A percentile compares a stretch with the other conserved stretches of the same genome.
These are phyloP conservation scores for Geodia barretti DNA, from an alignment of 37 sponge, comb jelly and placozoan genomes.

Conservation along the genomic window DNA sequence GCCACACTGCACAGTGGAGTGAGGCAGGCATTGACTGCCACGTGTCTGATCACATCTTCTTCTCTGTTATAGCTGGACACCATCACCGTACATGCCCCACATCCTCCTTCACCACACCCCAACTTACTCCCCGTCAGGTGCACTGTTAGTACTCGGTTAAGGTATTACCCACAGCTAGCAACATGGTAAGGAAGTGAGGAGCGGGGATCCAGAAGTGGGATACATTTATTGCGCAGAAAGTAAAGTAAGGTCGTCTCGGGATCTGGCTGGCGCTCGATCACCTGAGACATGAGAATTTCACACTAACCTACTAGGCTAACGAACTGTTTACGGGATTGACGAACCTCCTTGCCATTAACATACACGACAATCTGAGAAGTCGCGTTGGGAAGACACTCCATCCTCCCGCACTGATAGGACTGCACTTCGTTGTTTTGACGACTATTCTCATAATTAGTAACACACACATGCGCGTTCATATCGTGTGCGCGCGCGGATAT, in stretches of 20 bases:
- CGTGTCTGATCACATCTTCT: conserved; percentile 40
- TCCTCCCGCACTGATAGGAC: too few relatives aligned
- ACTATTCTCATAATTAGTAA: too few relatives aligned
- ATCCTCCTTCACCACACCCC: conserved; percentile 92
- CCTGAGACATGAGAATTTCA: conserved; percentile 14
- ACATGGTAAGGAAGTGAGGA: neutral
- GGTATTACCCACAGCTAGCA: neutral
- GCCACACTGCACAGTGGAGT: conserved; percentile 81
- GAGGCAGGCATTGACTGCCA: conserved; percentile 82
- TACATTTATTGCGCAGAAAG: conserved; percentile 71
- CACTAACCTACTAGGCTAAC: neutral
- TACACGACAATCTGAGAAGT: neutral
- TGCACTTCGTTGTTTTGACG: too few relatives aligned
- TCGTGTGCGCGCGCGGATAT: too few relatives aligned
- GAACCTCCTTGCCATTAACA: neutral
- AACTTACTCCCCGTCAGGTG: conserved; percentile 83
- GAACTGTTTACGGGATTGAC: neutral
- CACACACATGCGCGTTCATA: too few relatives aligned
- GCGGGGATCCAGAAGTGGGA: conserved; percentile 8
- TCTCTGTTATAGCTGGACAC: conserved; percentile 57
- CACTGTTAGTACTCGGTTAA: conserved; percentile 19
- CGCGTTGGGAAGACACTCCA: neutral
- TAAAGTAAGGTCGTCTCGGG: conserved; percentile 87
- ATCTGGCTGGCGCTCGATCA: conserved; percentile 43
- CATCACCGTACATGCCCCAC: conserved; percentile 96